Evolutionary conservation across 2,113 vertebrate genomes (phyloP), one percentile per base, ranked within the genome.

Genomic region (Struthio camelus): DNA sequence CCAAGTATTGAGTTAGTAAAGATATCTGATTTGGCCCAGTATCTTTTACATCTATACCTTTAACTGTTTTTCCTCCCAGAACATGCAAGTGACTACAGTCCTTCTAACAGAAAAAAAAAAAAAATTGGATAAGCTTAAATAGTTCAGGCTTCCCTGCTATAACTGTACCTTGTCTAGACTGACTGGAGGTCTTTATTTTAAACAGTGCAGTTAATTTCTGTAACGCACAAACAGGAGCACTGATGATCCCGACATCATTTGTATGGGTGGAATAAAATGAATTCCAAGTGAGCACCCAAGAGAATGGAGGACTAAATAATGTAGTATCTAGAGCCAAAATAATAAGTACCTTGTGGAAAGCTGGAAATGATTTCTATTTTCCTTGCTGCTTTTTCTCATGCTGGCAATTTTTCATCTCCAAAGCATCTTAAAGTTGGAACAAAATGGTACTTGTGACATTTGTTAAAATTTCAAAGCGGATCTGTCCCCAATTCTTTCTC

Each of bases 1-100:
- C 66, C 91, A 96, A 72, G 76, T 86, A 76, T 72, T 93, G 65
- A 94, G 70, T 77, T 79, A 85, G 89, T 38, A 94, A 93, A 73
- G 84, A 94, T 80, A 89, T 91, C 72, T 86, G 77, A 90, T 92
- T 89, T 91, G 89, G 90, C 46, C 58, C 64, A 69, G 40, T 70
- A 73, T 80, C 44, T 94, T 85, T 65, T 85, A 85, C 36, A 82
- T 87, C 66, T 91, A 36, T 70, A 27, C 27, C 48, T 95, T 92
- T 94, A 83, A 94, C 58, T 85, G 38, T 76, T 46, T 87, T 66
- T 87, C 48, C 42, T 93, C n/a, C 14, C 34, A 86, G 87, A 85
- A 86, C 34, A 48, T 13, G 42, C 23, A 50, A 77, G 17, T 38
- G 36, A 95, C 85, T 62, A 72, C 10, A 84, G 32, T 28, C 61